Conservation (phyloP, 1,140 invertebrate species). For the Battus philenor region DNA sequence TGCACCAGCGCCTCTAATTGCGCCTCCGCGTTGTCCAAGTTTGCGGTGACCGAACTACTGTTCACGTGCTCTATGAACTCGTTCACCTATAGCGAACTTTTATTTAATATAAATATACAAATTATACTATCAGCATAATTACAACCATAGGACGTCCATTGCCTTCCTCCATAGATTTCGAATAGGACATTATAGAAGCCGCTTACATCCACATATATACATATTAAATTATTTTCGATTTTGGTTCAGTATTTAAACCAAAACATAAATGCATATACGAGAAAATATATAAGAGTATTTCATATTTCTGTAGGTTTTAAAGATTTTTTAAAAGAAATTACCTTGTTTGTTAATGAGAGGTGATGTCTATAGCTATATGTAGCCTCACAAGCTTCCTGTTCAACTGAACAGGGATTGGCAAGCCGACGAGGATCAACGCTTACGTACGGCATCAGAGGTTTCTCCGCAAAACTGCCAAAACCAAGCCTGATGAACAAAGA, state of each 20-base stretch:
- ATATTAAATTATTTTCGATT: too few relatives aligned
- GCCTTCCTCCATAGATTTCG: too few relatives aligned
- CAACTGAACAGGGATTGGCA: constrained; percentile 77
- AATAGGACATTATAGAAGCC: too few relatives aligned
- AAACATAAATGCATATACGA: too few relatives aligned
- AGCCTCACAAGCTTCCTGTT: constrained; percentile 73
- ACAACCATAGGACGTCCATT: too few relatives aligned
- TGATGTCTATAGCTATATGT: constrained; percentile 85
- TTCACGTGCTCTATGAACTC: constrained; percentile 64
- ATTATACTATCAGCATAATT: too few relatives aligned
- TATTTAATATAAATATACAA: too few relatives aligned
- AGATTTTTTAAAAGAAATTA: too few relatives aligned
- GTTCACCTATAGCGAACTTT: constrained; percentile 54
- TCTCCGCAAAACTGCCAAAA: constrained; percentile 91
- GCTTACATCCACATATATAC: too few relatives aligned
- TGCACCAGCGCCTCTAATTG: constrained; percentile 99
- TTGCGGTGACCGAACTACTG: constrained; percentile 89
- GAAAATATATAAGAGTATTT: too few relatives aligned
- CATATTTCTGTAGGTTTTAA: too few relatives aligned
- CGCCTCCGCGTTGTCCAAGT: constrained; percentile 97
- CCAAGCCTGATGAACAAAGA: constrained; percentile 79
- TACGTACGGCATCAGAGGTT: constrained; percentile 87
- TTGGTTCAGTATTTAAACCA: too few relatives aligned
- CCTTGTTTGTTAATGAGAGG: constrained; percentile 78
- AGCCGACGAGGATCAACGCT: constrained; percentile 62